These are phyloP conservation scores for Plebejus melissa DNA, from an alignment of 2,888 invertebrate genomes.

Conservation along the genomic window DNA sequence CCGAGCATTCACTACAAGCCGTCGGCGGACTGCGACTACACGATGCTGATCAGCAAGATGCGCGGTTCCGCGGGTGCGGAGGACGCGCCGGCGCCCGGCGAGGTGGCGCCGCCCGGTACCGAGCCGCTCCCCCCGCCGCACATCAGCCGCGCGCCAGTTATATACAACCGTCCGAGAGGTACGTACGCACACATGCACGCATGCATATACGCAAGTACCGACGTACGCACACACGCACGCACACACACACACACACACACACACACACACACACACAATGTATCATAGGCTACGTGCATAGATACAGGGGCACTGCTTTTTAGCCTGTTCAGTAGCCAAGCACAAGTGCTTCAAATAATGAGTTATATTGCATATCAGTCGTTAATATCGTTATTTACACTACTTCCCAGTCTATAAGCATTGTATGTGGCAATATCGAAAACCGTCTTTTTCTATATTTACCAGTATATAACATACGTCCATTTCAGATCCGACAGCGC, in stretches of 20 bases:
- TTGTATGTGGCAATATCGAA: too few relatives aligned
- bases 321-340: too few relatives aligned
- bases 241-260: too few relatives aligned
- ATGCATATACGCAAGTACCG: neutral
- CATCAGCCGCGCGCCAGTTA: constrained; percentile 54
- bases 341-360: too few relatives aligned
- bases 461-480: neutral
- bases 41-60: constrained; percentile 91
- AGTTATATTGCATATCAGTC: too few relatives aligned
- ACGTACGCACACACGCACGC: too few relatives aligned
- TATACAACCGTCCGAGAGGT: constrained; percentile 45
- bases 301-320: too few relatives aligned
- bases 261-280: too few relatives aligned
- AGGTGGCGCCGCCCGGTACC: constrained; percentile 66
- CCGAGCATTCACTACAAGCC: constrained; percentile 87
- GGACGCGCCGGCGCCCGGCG: constrained; percentile 52
- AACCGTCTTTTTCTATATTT: too few relatives aligned
- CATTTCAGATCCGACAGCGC: neutral
- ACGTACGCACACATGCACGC: neutral
- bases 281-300: too few relatives aligned
- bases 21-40: constrained; percentile 92
- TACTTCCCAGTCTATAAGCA: too few relatives aligned
- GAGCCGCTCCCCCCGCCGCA: constrained; percentile 52
- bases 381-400: too few relatives aligned
- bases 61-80: constrained; percentile 74